Conservation (phyloP, 2,113 vertebrate genomes). For the Amphiprion ocellaris region DNA sequence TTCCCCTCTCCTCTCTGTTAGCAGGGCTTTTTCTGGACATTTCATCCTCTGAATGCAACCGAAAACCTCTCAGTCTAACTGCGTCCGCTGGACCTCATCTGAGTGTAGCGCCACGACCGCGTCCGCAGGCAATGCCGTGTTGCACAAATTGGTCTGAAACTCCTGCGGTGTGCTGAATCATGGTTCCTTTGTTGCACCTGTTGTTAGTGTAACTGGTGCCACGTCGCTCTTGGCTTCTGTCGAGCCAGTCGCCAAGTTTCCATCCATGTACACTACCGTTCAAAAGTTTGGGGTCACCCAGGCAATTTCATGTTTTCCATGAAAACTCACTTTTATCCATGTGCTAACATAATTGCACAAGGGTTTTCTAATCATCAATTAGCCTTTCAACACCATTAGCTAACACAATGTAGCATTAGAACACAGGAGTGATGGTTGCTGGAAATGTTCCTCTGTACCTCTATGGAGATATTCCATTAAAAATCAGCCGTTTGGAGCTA, state of each 20-base stretch:
- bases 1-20: constrained; percentile 21
- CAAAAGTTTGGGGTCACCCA: too few species aligned
- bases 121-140: constrained; percentile 30
- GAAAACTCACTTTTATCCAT: too few species aligned
- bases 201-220: not conserved
- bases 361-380: too few species aligned
- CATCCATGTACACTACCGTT: not conserved
- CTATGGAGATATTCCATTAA: too few species aligned
- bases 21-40: constrained; percentile 30
- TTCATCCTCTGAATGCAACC: constrained; percentile 17
- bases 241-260: not conserved
- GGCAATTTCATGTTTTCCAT: too few species aligned
- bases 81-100: constrained; percentile 5
- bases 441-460: too few species aligned
- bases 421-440: too few species aligned
- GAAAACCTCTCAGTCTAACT: constrained; percentile 2
- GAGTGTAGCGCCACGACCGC: constrained; percentile 23
- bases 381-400: too few species aligned
- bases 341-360: too few species aligned
- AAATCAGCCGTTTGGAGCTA: too few species aligned
- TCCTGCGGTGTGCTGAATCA: constrained; percentile 37
- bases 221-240: not conserved
- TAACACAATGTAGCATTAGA: too few species aligned
- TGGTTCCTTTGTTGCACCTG: constrained; percentile 8
- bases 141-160: constrained; percentile 46